These are phyloP conservation scores for Cyanocitta stelleri DNA, from an alignment of 2,113 vertebrate species.

Conservation along the genomic window DNA sequence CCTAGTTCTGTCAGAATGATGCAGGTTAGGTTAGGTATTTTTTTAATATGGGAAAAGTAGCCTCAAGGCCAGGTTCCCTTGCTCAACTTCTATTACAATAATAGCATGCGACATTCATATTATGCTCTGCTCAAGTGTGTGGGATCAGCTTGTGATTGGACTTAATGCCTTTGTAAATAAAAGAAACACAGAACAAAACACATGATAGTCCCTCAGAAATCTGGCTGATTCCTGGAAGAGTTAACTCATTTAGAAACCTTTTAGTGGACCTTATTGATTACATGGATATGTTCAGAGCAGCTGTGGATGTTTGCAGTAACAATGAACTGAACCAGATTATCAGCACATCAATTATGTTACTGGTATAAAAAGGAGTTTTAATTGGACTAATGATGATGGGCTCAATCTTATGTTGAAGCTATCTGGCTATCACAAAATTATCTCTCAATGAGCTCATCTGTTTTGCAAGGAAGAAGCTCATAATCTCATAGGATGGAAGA, in stretches of 20 bases:
- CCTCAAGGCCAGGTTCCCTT: constrained; percentile 5
- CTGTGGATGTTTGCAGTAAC: constrained; percentile 8
- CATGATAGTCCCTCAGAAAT: not conserved
- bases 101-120: not conserved
- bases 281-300: not conserved
- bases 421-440: constrained; percentile 36
- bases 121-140: not conserved
- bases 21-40: not conserved
- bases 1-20: constrained; percentile 26
- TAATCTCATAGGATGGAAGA: constrained; percentile 21
- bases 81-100: not conserved
- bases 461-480: constrained; percentile 13
- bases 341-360: constrained; percentile 12
- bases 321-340: constrained; percentile 25
- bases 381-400: constrained; percentile 51
- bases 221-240: constrained; percentile 16
- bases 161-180: constrained; percentile 17
- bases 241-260: constrained; percentile 59
- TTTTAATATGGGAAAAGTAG: not conserved
- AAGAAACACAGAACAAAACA: constrained; percentile 27
- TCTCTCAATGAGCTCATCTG: constrained; percentile 43
- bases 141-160: not conserved
- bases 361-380: constrained; percentile 41
- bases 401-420: constrained; percentile 1
- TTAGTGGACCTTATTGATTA: constrained; percentile 25